Conservation (phyloP, 2,888 invertebrate species). For the Orthosia gothica region DNA sequence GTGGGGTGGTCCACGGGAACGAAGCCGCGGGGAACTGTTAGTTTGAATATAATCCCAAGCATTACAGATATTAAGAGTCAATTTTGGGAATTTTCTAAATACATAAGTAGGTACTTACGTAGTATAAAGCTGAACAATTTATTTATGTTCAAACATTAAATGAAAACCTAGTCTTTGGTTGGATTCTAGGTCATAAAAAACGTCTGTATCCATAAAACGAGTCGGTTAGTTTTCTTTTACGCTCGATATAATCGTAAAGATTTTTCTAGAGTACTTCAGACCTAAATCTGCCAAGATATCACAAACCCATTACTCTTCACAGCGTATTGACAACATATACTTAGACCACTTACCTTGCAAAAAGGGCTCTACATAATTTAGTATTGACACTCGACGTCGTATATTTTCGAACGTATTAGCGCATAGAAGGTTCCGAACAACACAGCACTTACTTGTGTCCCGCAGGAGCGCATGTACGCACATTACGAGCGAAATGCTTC, state of each 20-base stretch:
- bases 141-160: neutral
- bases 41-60: too few species aligned
- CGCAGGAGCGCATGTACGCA: slow-evolving; percentile 60
- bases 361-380: slow-evolving; percentile 54
- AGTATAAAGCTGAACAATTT: neutral
- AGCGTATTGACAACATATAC: slow-evolving; percentile 32
- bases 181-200: neutral
- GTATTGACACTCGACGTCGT: slow-evolving; percentile 39
- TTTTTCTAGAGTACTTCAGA: slow-evolving; percentile 7
- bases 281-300: slow-evolving; percentile 4
- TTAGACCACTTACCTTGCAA: slow-evolving; percentile 45
- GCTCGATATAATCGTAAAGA: slow-evolving; percentile 25
- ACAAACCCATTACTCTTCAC: slow-evolving; percentile 27
- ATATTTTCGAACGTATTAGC: slow-evolving; percentile 54
- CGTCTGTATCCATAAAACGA: slow-evolving; percentile 18
- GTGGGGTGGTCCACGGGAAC: too few species aligned
- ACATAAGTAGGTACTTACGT: too few species aligned
- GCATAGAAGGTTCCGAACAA: slow-evolving; percentile 47
- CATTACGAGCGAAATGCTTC: slow-evolving; percentile 56
- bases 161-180: neutral
- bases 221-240: neutral
- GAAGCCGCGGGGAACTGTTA: too few species aligned
- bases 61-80: too few species aligned
- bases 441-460: slow-evolving; percentile 62
- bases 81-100: too few species aligned